Evolutionary conservation across 2,797 vertebrate genomes (phyloP).

Genomic region (Miichthys miiuy): DNA sequence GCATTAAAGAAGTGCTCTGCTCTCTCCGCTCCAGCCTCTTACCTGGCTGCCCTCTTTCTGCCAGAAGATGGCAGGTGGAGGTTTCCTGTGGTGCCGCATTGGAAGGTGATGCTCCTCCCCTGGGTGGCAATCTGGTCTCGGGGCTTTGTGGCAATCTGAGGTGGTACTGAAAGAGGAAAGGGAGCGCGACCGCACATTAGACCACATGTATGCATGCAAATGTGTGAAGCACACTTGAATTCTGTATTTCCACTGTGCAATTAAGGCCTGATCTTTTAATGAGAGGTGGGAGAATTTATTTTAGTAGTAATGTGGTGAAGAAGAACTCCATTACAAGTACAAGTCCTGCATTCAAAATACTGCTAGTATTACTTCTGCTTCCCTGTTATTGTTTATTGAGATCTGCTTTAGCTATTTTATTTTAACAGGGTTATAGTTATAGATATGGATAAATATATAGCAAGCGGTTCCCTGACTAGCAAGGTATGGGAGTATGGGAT

Average conservation of each 20-base stretch:
- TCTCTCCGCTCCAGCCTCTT: constrained; percentile 50
- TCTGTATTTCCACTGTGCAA: background rate
- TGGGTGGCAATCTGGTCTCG: constrained; percentile 90
- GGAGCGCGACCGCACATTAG: constrained; percentile 20
- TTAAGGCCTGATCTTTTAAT: constrained; percentile 30
- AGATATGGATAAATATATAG: too few relatives aligned
- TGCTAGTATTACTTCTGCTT: background rate
- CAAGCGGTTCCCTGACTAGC: too few relatives aligned
- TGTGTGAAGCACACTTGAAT: background rate
- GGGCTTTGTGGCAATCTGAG: constrained; percentile 90
- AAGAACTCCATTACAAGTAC: background rate
- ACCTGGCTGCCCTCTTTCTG: constrained; percentile 99
- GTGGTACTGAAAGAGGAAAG: constrained; percentile 87
- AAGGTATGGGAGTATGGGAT: too few relatives aligned
- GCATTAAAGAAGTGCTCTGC: constrained; percentile 13
- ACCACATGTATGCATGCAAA: constrained; percentile 17
- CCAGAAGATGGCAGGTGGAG: constrained; percentile 97
- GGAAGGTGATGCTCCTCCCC: constrained; percentile 91
- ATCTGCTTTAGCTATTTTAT: too few relatives aligned
- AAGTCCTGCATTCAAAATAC: background rate
- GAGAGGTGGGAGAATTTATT: too few relatives aligned
- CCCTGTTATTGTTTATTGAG: background rate
- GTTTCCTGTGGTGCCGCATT: constrained; percentile 95
- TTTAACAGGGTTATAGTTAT: too few relatives aligned
- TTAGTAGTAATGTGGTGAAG: background rate